phyloP scores from a whole-genome alignment of 2,888 invertebrate genomes.

The Drosophila mimetica region DNA sequence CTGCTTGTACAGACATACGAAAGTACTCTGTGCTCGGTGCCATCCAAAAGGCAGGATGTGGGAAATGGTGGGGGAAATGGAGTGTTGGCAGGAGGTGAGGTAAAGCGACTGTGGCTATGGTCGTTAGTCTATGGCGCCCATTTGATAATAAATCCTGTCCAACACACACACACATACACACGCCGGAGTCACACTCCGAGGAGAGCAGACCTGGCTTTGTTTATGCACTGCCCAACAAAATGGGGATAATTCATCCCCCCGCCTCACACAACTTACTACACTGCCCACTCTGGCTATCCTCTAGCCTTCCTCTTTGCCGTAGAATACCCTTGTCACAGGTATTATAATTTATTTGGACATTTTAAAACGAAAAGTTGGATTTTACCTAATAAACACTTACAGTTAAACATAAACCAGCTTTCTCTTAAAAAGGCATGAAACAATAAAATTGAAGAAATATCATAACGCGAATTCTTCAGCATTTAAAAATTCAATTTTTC shows the following conservation, averaged over 20 bases:
- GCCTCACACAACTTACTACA: background rate
- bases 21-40: conserved; percentile 1
- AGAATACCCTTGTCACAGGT: conserved; percentile 11
- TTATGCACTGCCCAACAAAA: conserved; percentile 63
- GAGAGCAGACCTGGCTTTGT: conserved; percentile 50
- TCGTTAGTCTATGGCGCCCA: conserved; percentile 77
- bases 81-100: conserved; percentile 17
- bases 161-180: conserved; percentile 16
- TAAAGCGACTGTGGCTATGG: conserved; percentile 60
- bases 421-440: too few species aligned
- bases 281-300: conserved; percentile 4
- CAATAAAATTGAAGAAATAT: too few species aligned
- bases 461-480: background rate
- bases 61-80: conserved; percentile 2
- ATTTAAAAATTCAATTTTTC: background rate
- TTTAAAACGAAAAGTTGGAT: background rate
- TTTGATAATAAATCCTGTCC: conserved; percentile 75
- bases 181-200: conserved; percentile 27
- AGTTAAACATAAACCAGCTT: too few species aligned
- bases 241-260: conserved; percentile 28
- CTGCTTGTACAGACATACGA: conserved; percentile 45
- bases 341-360: background rate
- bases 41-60: conserved; percentile 4
- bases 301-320: background rate
- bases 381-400: background rate